phyloP scores from a whole-genome alignment of 2,888 invertebrate genomes.

The Dynastes maya region DNA sequence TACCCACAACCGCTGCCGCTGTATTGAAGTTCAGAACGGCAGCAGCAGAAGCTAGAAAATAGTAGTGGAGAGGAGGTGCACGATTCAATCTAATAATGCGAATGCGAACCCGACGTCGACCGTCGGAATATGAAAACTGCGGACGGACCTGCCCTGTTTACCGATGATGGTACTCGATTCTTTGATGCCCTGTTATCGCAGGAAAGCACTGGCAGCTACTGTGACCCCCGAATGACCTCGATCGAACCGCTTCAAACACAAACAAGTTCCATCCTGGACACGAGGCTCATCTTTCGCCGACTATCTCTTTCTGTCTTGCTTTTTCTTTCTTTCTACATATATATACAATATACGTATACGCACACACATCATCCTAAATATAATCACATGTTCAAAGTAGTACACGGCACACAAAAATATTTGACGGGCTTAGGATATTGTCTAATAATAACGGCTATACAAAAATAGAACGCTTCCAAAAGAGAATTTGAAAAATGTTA shows the following conservation, averaged over 20 bases:
- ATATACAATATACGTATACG: conserved; percentile 11
- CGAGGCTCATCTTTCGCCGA: conserved; percentile 44
- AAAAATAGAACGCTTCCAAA: conserved; percentile 29
- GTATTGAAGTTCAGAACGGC: conserved; percentile 15
- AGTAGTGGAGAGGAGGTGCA: conserved; percentile 22
- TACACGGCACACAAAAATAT: conserved; percentile 34
- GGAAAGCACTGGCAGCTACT: conserved; percentile 48
- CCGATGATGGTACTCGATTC: conserved; percentile 50
- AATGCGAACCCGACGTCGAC: conserved; percentile 46
- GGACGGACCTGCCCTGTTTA: conserved; percentile 50
- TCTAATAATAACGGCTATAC: conserved; percentile 33
- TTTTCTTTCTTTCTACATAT: conserved; percentile 25
- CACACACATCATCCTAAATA: conserved; percentile 36
- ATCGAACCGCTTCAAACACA: conserved; percentile 48
- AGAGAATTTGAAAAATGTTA: conserved; percentile 15
- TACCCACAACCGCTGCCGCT: not conserved
- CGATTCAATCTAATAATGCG: conserved; percentile 49
- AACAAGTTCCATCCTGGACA: conserved; percentile 49
- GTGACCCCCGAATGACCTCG: conserved; percentile 50
- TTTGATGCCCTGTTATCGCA: conserved; percentile 49
- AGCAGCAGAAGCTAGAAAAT: conserved; percentile 23
- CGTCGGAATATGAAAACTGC: conserved; percentile 52
- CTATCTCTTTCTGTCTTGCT: conserved; percentile 36
- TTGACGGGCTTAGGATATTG: conserved; percentile 39
- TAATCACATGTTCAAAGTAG: conserved; percentile 40